Evolutionary conservation across 2,888 invertebrate species (phyloP).

Genomic region (Clivina fossor): DNA sequence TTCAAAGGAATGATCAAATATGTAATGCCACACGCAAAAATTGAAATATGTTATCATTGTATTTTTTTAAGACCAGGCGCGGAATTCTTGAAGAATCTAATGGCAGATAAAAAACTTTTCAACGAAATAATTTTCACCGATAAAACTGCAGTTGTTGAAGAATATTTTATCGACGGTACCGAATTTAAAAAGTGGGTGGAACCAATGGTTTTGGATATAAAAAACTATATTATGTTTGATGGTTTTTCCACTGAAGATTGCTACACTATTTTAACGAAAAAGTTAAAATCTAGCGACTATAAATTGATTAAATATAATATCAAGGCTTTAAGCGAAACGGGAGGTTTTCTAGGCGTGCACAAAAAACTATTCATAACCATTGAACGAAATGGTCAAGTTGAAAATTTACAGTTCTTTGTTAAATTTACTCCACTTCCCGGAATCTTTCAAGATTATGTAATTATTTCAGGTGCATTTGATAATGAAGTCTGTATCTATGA

Average conservation of each 20-base stretch:
- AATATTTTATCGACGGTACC: slow-evolving; percentile 18
- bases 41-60: slow-evolving; percentile 23
- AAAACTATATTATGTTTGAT: slow-evolving; percentile 28
- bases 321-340: slow-evolving; percentile 36
- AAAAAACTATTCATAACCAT: slow-evolving; percentile 45
- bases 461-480: slow-evolving; percentile 54
- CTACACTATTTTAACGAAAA: slow-evolving; percentile 39
- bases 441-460: slow-evolving; percentile 54
- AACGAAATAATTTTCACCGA: slow-evolving; percentile 12
- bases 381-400: slow-evolving; percentile 37
- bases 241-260: slow-evolving; percentile 42
- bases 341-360: slow-evolving; percentile 45
- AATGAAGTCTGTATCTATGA: slow-evolving; percentile 56
- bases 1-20: slow-evolving; percentile 18
- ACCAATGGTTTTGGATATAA: slow-evolving; percentile 24
- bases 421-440: slow-evolving; percentile 61
- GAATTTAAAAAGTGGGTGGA: slow-evolving; percentile 24
- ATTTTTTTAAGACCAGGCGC: slow-evolving; percentile 15
- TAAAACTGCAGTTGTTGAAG: slow-evolving; percentile 3
- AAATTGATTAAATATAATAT: slow-evolving; percentile 36
- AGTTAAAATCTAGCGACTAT: slow-evolving; percentile 35
- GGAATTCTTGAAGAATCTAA: slow-evolving; percentile 19
- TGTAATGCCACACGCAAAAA: slow-evolving; percentile 10
- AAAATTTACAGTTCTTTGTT: slow-evolving; percentile 56
- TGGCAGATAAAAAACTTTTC: slow-evolving; percentile 16